Conservation (phyloP, 2,113 vertebrate species). For the Cephalopterus ornatus region DNA sequence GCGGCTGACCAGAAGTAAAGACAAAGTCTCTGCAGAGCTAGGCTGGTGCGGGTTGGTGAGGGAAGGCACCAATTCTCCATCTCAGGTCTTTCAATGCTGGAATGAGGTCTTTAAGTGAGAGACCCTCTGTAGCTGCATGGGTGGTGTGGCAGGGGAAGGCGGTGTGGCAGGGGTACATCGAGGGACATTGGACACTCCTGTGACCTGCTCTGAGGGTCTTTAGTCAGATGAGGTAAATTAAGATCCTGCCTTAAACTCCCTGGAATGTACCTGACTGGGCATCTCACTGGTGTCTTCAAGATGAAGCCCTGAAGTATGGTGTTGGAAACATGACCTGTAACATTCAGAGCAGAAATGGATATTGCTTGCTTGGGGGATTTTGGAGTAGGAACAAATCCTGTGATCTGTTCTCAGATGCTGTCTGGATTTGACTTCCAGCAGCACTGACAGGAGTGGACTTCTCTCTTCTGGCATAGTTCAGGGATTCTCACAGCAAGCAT, state of each 20-base stretch:
- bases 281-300: background rate
- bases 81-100: background rate
- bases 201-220: background rate
- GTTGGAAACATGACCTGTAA: background rate
- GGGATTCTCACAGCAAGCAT: background rate
- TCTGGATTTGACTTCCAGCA: background rate
- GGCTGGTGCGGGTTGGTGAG: background rate
- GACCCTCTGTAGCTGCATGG: rapidly evolving
- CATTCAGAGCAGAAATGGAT: background rate
- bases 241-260: background rate
- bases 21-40: rapidly evolving
- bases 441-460: background rate
- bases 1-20: rapidly evolving
- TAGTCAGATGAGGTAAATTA: background rate
- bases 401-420: background rate
- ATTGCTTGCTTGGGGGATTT: background rate
- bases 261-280: background rate
- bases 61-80: background rate
- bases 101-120: background rate
- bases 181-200: background rate
- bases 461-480: background rate
- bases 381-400: background rate
- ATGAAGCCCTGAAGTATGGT: background rate
- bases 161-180: rapidly evolving
- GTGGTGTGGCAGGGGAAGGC: background rate